These are phyloP conservation scores for Elgaria multicarinata DNA, from an alignment of 2,113 vertebrate genomes.

Conservation along the genomic window DNA sequence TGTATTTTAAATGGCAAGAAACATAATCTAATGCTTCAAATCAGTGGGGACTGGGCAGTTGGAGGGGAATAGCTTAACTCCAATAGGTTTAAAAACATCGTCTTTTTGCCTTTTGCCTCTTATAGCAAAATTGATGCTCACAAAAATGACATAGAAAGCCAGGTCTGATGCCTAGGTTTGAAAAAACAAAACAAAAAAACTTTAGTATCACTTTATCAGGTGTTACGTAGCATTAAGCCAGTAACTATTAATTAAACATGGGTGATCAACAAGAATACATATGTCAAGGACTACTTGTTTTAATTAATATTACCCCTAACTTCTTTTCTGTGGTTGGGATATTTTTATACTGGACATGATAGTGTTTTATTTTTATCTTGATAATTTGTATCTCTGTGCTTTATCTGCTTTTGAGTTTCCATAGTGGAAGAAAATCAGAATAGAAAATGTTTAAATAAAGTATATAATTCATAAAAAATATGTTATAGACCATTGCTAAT, in stretches of 20 bases:
- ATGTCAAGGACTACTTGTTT: slow-evolving; percentile 8
- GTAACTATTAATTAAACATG: slow-evolving; percentile 2
- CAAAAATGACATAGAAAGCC: neutral
- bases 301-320: neutral
- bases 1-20: neutral
- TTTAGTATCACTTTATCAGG: slow-evolving; percentile 15
- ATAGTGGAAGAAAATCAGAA: neutral
- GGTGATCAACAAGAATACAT: neutral
- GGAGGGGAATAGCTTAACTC: neutral
- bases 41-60: neutral
- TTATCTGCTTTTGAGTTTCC: neutral
- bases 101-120: slow-evolving; percentile 15
- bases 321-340: neutral
- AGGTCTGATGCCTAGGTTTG: slow-evolving; percentile 33
- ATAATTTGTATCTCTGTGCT: neutral
- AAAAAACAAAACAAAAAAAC: slow-evolving; percentile 23
- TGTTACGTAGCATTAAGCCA: neutral
- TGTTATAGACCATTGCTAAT: neutral
- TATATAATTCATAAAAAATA: neutral
- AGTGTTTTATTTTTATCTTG: neutral
- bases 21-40: neutral
- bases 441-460: neutral
- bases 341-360: neutral
- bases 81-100: neutral
- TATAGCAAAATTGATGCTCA: neutral